Evolutionary conservation across 1,140 invertebrate species (phyloP).

Genomic region (Papilio glaucus): DNA sequence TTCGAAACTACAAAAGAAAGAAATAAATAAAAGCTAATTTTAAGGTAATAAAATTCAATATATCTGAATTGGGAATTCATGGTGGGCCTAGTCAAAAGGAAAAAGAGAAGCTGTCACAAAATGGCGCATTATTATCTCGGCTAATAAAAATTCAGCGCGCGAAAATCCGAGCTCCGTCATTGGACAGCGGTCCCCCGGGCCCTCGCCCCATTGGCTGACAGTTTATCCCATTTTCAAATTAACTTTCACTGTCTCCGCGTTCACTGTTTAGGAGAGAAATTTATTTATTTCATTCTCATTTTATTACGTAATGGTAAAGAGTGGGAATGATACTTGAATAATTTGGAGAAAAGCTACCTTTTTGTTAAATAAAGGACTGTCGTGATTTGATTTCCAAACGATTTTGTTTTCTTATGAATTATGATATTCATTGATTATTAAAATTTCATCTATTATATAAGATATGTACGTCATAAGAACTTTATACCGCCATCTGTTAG

Average conservation of each 20-base stretch:
- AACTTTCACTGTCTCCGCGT: conserved; percentile 76
- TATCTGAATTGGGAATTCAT: conserved; percentile 2
- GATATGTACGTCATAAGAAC: too few species aligned
- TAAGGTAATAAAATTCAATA: not conserved
- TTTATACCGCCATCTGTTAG: too few species aligned
- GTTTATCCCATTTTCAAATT: conserved; percentile 83
- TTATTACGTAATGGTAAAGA: conserved; percentile 64
- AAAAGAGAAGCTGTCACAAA: conserved; percentile 71
- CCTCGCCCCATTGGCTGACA: conserved; percentile 68
- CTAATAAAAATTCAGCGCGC: conserved; percentile 83
- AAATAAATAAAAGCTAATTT: not conserved
- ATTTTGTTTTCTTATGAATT: not conserved
- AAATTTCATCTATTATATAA: too few species aligned
- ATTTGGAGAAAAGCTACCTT: conserved; percentile 23
- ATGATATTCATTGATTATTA: not conserved
- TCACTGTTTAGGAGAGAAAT: conserved; percentile 71
- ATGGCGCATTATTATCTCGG: conserved; percentile 80
- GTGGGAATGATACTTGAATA: conserved; percentile 44
- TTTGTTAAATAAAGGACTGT: not conserved
- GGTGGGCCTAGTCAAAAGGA: conserved; percentile 46
- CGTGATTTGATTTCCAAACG: conserved; percentile 5
- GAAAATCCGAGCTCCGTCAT: conserved; percentile 71
- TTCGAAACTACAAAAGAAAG: too few species aligned
- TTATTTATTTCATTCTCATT: conserved; percentile 77
- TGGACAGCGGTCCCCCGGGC: conserved; percentile 67